These are phyloP conservation scores for Galagoides demidoff DNA, from an alignment of 2,797 vertebrate species.

Conservation along the genomic window DNA sequence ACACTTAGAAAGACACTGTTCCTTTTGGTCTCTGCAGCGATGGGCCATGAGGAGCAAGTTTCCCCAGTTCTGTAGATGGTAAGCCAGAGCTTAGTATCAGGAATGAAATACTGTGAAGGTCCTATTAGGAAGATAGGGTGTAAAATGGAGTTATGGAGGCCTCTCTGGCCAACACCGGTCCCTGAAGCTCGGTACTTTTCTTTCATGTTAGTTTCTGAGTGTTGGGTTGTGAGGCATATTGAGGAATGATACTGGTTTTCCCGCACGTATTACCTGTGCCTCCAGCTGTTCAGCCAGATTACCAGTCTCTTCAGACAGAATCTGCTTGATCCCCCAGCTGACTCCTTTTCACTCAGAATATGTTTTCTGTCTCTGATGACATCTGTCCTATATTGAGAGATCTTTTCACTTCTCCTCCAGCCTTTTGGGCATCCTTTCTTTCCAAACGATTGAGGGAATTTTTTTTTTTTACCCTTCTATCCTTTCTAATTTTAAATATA, in stretches of 20 bases:
- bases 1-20: not conserved
- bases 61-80: not conserved
- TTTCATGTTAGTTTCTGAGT: not conserved
- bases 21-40: not conserved
- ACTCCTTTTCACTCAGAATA: not conserved
- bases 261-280: not conserved
- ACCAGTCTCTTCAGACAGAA: not conserved
- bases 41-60: not conserved
- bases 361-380: not conserved
- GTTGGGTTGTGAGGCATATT: not conserved
- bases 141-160: not conserved
- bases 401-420: not conserved
- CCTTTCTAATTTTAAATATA: not conserved
- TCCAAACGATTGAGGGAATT: not conserved
- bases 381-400: not conserved
- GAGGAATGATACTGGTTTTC: not conserved
- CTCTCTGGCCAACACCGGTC: not conserved
- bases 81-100: not conserved
- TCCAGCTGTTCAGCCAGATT: not conserved
- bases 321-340: not conserved
- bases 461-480: slow-evolving; percentile 31
- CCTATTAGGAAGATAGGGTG: not conserved
- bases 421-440: not conserved
- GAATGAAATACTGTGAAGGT: not conserved
- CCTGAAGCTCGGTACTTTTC: not conserved